Conservation (phyloP, 2,888 invertebrate genomes). For the Mythimna lalbum region DNA sequence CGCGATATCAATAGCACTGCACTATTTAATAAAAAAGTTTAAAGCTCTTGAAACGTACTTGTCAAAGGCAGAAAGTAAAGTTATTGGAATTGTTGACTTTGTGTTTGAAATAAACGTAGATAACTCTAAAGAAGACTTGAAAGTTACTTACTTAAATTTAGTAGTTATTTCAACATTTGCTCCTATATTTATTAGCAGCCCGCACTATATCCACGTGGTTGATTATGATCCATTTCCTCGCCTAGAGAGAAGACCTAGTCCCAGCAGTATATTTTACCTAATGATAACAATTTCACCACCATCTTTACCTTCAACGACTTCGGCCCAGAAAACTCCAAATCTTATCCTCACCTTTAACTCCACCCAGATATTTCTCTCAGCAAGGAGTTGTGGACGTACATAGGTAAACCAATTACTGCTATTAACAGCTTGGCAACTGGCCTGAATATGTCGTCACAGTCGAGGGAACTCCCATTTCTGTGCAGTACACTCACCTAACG, state of each 20-base stretch:
- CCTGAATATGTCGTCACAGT: constrained; percentile 65
- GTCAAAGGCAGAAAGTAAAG: not conserved
- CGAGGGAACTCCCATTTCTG: constrained; percentile 57
- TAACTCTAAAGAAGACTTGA: not conserved
- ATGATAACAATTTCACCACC: too few relatives aligned
- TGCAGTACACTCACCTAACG: constrained; percentile 65
- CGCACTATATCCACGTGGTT: too few relatives aligned
- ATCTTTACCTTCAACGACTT: not conserved
- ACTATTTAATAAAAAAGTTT: constrained; percentile 20
- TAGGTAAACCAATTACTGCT: constrained; percentile 62
- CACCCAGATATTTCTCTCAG: constrained; percentile 14
- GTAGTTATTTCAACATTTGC: too few relatives aligned
- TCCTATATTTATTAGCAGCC: too few relatives aligned
- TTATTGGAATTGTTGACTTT: not conserved
- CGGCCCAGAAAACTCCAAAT: not conserved
- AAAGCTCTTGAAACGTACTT: constrained; percentile 10
- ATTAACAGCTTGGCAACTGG: constrained; percentile 61
- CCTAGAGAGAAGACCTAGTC: too few relatives aligned
- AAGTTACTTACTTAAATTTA: not conserved
- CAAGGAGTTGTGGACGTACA: constrained; percentile 22
- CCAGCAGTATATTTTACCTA: too few relatives aligned
- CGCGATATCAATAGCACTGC: not conserved
- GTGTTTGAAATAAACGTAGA: not conserved
- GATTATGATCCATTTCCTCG: too few relatives aligned
- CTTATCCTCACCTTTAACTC: not conserved